Percentiles rank a stretch among this genome's conserved stretches.
These are phyloP conservation scores for Sapajus apella DNA, from an alignment of 2,113 vertebrate genomes.

Conservation along the genomic window DNA sequence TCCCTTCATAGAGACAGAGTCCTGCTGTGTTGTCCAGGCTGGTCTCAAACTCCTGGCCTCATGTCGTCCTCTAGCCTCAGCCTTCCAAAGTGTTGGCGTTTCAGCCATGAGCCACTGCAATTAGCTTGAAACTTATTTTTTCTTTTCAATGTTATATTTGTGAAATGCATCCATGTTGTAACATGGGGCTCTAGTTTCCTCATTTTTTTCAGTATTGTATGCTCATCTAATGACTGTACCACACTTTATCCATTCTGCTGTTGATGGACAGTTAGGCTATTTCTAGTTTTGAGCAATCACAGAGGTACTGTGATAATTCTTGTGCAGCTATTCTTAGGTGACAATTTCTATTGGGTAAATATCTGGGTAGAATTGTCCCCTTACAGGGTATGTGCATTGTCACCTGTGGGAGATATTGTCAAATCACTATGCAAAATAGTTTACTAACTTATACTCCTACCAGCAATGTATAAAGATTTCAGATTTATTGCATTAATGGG, in stretches of 20 bases:
- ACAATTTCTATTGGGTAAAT: background rate
- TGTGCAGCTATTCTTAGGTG: background rate
- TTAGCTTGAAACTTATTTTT: background rate
- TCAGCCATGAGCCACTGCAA: too few relatives aligned
- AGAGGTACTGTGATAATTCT: background rate
- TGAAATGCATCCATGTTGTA: slow-evolving; percentile 8
- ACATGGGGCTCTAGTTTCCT: background rate
- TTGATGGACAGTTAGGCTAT: background rate
- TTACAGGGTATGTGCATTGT: background rate
- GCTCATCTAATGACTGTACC: background rate
- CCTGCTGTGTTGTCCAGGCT: too few relatives aligned
- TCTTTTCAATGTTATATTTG: slow-evolving; percentile 29
- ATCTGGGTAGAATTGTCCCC: background rate
- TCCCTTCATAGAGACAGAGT: too few relatives aligned
- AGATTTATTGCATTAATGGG: background rate
- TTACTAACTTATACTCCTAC: background rate
- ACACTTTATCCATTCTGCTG: background rate
- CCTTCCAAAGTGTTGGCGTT: too few relatives aligned
- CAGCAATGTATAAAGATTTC: background rate
- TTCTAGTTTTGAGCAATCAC: background rate
- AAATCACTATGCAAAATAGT: slow-evolving; percentile 12
- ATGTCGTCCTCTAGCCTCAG: too few relatives aligned
- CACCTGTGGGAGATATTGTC: slow-evolving; percentile 1
- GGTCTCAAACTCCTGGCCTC: too few relatives aligned
- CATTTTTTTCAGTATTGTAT: background rate